Conservation (phyloP, 1,140 invertebrate genomes). For the Chrysopa pallens region DNA sequence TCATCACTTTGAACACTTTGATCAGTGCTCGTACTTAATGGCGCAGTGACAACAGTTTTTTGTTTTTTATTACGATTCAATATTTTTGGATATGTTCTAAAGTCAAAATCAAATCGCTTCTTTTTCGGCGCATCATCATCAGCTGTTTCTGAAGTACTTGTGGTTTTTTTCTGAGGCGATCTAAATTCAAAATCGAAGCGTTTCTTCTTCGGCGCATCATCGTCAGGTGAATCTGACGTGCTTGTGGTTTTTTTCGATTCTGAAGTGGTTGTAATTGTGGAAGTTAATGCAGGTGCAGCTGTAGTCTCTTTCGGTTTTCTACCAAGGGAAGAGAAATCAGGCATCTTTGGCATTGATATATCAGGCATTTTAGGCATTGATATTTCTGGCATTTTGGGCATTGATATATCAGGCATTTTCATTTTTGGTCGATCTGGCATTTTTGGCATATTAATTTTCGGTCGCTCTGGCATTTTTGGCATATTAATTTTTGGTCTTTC, state of each 20-base stretch:
- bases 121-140: too few species aligned
- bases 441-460: conserved; percentile 32
- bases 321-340: conserved; percentile 8
- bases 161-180: too few species aligned
- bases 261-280: conserved; percentile 6
- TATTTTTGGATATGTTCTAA: too few species aligned
- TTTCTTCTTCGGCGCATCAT: too few species aligned
- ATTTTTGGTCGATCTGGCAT: conserved; percentile 39
- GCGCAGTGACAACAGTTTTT: too few species aligned
- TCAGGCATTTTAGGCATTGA: conserved; percentile 16
- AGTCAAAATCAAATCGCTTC: too few species aligned
- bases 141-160: too few species aligned
- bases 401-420: conserved; percentile 37
- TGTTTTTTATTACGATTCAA: too few species aligned
- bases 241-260: too few species aligned
- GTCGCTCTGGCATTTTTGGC: conserved; percentile 31
- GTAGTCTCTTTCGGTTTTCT: conserved; percentile 18
- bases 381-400: conserved; percentile 15
- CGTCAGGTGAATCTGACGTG: too few species aligned
- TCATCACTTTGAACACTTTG: neutral
- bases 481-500: conserved; percentile 22
- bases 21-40: too few species aligned
- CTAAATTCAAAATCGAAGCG: too few species aligned
- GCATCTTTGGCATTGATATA: conserved; percentile 7
- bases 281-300: conserved; percentile 18